A percentile compares a stretch with the other conserved stretches of the same genome.
These are phyloP conservation scores for Campylomormyrus numenius DNA, from an alignment of 2,113 vertebrate genomes.

Conservation along the genomic window DNA sequence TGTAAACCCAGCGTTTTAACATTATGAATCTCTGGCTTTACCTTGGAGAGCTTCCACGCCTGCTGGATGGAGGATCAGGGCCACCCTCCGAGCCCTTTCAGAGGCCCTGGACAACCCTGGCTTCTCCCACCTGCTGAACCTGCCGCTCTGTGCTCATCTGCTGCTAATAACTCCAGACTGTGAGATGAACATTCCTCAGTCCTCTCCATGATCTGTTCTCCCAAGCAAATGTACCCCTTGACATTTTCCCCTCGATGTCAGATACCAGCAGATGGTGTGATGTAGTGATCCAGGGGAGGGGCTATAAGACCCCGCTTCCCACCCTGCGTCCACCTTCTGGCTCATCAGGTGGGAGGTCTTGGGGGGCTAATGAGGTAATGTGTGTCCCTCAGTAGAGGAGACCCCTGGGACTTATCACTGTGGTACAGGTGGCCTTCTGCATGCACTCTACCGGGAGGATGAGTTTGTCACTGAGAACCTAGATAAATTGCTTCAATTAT, in stretches of 20 bases:
- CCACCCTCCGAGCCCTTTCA: background rate
- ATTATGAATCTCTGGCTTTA: background rate
- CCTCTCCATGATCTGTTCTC: constrained; percentile 21
- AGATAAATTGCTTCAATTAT: background rate
- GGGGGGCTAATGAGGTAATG: constrained; percentile 51
- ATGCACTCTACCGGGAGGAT: background rate
- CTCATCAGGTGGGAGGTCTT: constrained; percentile 37
- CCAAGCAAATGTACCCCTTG: constrained; percentile 35
- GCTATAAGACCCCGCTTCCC: constrained; percentile 18
- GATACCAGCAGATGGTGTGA: constrained; percentile 22
- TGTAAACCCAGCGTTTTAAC: background rate
- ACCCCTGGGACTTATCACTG: constrained; percentile 10
- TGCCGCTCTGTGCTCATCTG: background rate
- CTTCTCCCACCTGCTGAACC: background rate
- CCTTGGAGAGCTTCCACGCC: background rate
- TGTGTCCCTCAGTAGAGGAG: constrained; percentile 29
- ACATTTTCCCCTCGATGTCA: constrained; percentile 45
- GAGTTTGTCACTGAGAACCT: background rate
- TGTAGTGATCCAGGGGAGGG: constrained; percentile 41
- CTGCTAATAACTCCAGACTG: constrained; percentile 1
- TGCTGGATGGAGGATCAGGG: background rate
- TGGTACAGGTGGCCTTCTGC: background rate
- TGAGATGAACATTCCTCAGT: background rate
- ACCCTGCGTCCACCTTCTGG: background rate
- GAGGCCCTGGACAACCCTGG: background rate